A percentile compares a stretch with the other conserved stretches of the same genome.
phyloP scores from a whole-genome alignment of 2,113 vertebrate genomes.

The Psittacus erithacus region DNA sequence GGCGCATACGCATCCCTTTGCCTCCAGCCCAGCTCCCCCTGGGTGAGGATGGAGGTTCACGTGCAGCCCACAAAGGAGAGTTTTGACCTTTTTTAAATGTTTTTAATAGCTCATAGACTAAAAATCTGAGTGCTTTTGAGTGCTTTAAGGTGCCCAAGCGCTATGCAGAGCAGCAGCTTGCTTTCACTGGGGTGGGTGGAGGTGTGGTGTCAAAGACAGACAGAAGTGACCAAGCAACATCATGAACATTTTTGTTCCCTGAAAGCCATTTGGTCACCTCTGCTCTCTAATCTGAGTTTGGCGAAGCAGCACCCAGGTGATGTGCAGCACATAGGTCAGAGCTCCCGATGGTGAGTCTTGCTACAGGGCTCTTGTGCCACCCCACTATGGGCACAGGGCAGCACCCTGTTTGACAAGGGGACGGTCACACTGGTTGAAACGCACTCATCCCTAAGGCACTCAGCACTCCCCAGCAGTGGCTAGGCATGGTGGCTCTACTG shows the following conservation, averaged over 20 bases:
- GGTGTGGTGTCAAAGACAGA: rapidly evolving
- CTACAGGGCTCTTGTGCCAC: background rate
- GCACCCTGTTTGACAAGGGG: too few relatives aligned
- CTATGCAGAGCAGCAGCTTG: background rate
- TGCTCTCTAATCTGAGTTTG: background rate
- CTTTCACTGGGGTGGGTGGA: background rate
- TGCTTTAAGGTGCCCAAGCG: background rate
- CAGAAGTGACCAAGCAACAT: background rate
- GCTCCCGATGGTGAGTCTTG: background rate
- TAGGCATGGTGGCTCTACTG: background rate
- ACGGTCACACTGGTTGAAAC: background rate
- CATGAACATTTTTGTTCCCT: background rate
- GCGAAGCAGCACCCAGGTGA: background rate
- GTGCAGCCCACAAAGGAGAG: background rate
- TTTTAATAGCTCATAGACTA: background rate
- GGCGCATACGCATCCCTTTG: background rate
- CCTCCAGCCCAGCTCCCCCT: background rate
- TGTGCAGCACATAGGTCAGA: rapidly evolving
- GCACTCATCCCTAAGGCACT: background rate
- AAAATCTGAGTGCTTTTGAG: background rate
- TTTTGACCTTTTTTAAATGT: background rate
- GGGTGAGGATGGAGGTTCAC: background rate
- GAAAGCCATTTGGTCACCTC: background rate
- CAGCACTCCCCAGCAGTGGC: too few relatives aligned
- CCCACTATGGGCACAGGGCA: rapidly evolving